Conservation (phyloP, 2,888 invertebrate genomes). For the Stenolophus ochropezus region DNA sequence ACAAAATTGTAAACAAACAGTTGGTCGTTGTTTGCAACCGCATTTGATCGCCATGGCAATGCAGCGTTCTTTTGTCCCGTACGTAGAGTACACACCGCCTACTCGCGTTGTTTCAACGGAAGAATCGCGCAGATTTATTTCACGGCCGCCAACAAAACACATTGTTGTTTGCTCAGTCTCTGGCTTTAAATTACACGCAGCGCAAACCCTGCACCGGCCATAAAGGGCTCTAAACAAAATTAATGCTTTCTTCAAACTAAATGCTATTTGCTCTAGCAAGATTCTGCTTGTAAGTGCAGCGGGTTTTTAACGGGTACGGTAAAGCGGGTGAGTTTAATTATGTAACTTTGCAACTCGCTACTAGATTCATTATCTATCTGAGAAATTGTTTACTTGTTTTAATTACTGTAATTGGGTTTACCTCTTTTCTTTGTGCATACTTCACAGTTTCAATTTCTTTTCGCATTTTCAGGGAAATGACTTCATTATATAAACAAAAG, state of each 20-base stretch:
- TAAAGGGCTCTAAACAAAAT: constrained; percentile 51
- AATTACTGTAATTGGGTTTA: not conserved
- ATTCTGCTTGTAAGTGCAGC: constrained; percentile 33
- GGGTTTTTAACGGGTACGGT: constrained; percentile 1
- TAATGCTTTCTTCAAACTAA: constrained; percentile 50
- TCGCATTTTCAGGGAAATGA: not conserved
- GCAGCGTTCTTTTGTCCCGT: constrained; percentile 33
- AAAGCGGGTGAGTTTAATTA: constrained; percentile 18
- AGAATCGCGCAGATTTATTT: constrained; percentile 45
- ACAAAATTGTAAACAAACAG: not conserved
- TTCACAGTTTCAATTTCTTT: not conserved
- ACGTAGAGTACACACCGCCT: constrained; percentile 4
- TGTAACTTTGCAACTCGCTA: not conserved
- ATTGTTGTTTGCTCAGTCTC: constrained; percentile 40
- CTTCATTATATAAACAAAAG: not conserved
- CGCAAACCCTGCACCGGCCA: constrained; percentile 3
- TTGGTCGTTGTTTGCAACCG: constrained; percentile 28
- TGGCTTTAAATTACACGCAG: constrained; percentile 42
- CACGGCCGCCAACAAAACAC: constrained; percentile 34
- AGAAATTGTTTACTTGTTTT: constrained; percentile 7
- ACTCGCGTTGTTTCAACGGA: constrained; percentile 14
- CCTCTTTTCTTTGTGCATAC: not conserved
- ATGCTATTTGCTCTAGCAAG: constrained; percentile 42
- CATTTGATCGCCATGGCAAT: constrained; percentile 27
- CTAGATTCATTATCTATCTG: constrained; percentile 22